Evolutionary conservation across 2,888 invertebrate species (phyloP), one percentile per base, ranked within the genome.

Genomic region (Caenorhabditis drosophilae): DNA sequence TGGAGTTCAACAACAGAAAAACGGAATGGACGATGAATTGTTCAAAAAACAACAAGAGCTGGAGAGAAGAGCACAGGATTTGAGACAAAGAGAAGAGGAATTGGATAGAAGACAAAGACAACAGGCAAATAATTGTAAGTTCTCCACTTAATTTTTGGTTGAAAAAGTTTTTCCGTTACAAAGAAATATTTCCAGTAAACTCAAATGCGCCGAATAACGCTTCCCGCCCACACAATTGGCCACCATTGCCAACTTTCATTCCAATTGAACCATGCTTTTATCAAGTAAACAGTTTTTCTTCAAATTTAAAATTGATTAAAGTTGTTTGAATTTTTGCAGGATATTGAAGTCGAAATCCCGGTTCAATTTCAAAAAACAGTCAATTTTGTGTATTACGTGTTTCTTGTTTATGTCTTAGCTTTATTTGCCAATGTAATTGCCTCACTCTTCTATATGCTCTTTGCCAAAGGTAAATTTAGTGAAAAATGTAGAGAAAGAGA

Each of bases 281-380:
- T 86, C 97, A 98, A 63, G 77, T 72, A 36, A 25, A 36, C 15
- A 23, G 18, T 36, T n/a, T 23, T 22, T 7, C 9, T 25, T 25
- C 16, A 18, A n/a, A n/a, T 31, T 22, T 11, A 44, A 44, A 20
- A 31, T 31, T 12, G 12, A 9, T 31, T 9, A 31, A 31, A 25
- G 3, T 26, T 25, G n/a, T 40, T 40, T 9, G 31, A 31, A 31
- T 31, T 31, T 31, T 31, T 41, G 11, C 26, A 77, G 88, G 97
- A 99, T 85, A 95, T 99, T 79, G 92, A 93, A 85, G 92, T 98
- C 45, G 98, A 99, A 84, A 99, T 99, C 85, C 95, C 96, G 23
- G 88, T 92, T 47, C 95, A 97, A 85, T 98, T 98, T 87, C 97
- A 98, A 86, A 91, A 91, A 85, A 90, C 95, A 79, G 97, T 98